A percentile compares a stretch with the other conserved stretches of the same genome.
phyloP scores from a whole-genome alignment of 2,797 vertebrate species.

The Sandelia bainsii region DNA sequence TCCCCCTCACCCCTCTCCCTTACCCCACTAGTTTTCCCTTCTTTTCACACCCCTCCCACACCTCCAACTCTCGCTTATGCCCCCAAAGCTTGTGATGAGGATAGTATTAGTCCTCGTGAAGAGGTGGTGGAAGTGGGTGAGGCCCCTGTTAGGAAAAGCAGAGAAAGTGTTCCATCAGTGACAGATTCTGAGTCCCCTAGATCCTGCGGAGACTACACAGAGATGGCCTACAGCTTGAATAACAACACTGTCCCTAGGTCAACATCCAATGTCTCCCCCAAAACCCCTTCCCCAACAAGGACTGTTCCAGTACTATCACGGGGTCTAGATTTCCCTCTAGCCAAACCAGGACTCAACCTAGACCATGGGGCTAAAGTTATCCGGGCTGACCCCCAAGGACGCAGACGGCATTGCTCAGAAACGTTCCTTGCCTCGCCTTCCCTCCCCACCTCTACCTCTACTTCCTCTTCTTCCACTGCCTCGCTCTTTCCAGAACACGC shows the following conservation, averaged over 20 bases:
- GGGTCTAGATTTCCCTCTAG: constrained; percentile 81
- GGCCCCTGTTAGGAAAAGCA: constrained; percentile 59
- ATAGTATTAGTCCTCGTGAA: constrained; percentile 42
- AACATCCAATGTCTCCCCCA: constrained; percentile 67
- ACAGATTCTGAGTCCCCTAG: constrained; percentile 73
- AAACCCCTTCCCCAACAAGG: constrained; percentile 76
- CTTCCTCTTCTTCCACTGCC: constrained; percentile 77
- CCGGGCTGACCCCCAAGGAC: constrained; percentile 82
- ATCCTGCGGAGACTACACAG: constrained; percentile 81
- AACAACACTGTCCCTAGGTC: constrained; percentile 61
- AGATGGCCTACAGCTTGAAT: constrained; percentile 82
- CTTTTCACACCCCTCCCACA: constrained; percentile 80
- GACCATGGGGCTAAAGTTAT: constrained; percentile 85
- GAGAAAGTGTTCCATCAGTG: constrained; percentile 63
- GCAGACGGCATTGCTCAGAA: constrained; percentile 85
- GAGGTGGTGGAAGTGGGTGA: constrained; percentile 58
- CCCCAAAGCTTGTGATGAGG: constrained; percentile 70
- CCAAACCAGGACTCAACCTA: constrained; percentile 79
- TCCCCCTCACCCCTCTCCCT: constrained; percentile 81
- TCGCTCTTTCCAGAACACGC: constrained; percentile 84
- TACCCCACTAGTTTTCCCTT: constrained; percentile 78
- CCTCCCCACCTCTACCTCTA: constrained; percentile 66
- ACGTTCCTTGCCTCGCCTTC: constrained; percentile 81
- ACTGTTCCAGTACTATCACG: constrained; percentile 68
- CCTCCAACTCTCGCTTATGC: constrained; percentile 70